Percentiles rank a stretch among this genome's conserved stretches.
Conservation (phyloP, 2,888 invertebrate genomes). For the Chrysolina haemoptera region DNA sequence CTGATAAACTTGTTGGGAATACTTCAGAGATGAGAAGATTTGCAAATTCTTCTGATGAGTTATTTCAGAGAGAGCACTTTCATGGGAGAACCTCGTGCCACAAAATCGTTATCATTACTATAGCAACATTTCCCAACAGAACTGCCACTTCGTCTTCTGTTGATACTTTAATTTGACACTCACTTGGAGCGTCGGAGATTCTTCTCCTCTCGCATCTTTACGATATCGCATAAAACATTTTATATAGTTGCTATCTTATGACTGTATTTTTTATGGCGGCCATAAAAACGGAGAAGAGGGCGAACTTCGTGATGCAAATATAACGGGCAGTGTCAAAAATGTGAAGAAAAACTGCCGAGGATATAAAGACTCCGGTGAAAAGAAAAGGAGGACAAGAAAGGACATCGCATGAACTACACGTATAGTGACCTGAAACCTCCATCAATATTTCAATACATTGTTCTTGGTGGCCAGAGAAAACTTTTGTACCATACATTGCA, state of each 20-base stretch:
- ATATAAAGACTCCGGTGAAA: neutral
- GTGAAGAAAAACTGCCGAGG: neutral
- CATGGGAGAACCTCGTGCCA: neutral
- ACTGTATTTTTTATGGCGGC: slow-evolving; percentile 47
- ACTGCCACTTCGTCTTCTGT: slow-evolving; percentile 28
- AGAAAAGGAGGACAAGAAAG: neutral
- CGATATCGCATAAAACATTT: slow-evolving; percentile 49
- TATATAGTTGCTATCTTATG: slow-evolving; percentile 50
- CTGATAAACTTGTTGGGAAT: no score
- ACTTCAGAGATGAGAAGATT: no score
- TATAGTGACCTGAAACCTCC: no score
- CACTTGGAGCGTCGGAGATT: slow-evolving; percentile 41
- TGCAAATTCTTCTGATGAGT: no score
- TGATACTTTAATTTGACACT: slow-evolving; percentile 43
- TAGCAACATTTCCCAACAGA: slow-evolving; percentile 26
- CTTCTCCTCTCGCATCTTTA: slow-evolving; percentile 44
- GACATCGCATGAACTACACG: no score
- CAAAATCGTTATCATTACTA: slow-evolving; percentile 30
- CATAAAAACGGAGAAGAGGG: slow-evolving; percentile 38
- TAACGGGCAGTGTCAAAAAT: neutral
- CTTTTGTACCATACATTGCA: no score
- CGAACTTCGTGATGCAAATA: slow-evolving; percentile 12
- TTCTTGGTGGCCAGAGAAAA: no score
- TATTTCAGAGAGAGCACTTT: no score
- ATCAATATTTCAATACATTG: no score